Percentiles rank a stretch among this genome's conserved stretches.
phyloP scores from a whole-genome alignment of 2,797 vertebrate species.

The Pseudopleuronectes americanus region DNA sequence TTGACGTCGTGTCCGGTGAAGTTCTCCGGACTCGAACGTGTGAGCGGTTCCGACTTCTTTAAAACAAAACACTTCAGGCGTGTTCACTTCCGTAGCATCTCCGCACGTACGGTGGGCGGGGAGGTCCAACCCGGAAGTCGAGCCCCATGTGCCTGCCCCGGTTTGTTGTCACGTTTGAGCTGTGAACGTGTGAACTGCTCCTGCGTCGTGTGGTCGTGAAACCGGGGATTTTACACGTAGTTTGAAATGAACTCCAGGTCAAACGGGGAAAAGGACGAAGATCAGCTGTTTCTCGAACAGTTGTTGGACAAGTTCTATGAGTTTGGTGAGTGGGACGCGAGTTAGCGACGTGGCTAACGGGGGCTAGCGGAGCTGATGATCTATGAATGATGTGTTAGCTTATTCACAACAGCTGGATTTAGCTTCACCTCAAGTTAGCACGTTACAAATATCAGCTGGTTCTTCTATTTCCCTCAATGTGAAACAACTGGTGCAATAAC shows the following conservation, averaged over 20 bases:
- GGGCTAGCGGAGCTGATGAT: no score
- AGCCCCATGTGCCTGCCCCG: conserved; percentile 30
- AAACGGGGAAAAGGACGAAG: conserved; percentile 42
- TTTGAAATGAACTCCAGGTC: conserved; percentile 18
- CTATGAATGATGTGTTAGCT: no score
- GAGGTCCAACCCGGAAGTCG: neutral
- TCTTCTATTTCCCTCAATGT: no score
- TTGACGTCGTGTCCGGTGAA: conserved; percentile 26
- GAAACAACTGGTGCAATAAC: no score
- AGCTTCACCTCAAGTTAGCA: no score
- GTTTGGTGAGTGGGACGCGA: conserved; percentile 74
- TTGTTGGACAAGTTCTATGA: conserved; percentile 82
- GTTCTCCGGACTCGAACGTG: neutral
- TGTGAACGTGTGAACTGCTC: no score
- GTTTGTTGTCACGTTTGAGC: conserved; percentile 43
- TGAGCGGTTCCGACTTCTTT: neutral
- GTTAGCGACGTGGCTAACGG: conserved; percentile 22
- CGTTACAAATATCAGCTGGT: no score
- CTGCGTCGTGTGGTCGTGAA: no score
- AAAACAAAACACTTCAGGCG: conserved; percentile 56
- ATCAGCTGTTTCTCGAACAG: conserved; percentile 71
- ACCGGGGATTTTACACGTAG: neutral
- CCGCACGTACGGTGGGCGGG: conserved; percentile 65
- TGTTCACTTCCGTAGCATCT: conserved; percentile 61
- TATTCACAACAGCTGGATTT: no score